Conservation (phyloP, 2,113 vertebrate genomes). For the Perognathus longimembris region DNA sequence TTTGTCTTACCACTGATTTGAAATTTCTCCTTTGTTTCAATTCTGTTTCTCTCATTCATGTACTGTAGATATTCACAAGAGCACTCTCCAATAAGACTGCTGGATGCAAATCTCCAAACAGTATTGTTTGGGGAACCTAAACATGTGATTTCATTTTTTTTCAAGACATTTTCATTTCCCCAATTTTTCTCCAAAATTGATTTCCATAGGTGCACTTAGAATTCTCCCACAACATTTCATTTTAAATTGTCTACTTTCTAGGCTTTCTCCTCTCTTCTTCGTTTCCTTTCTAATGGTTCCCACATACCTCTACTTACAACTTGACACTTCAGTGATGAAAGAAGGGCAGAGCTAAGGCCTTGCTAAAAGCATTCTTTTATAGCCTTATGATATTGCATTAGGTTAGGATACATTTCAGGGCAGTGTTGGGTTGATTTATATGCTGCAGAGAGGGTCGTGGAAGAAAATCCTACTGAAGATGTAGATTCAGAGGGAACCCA, state of each 20-base stretch:
- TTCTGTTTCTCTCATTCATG: neutral
- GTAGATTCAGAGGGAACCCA: slow-evolving; percentile 33
- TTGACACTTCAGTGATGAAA: slow-evolving; percentile 70
- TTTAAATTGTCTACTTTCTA: slow-evolving; percentile 64
- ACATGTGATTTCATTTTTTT: slow-evolving; percentile 42
- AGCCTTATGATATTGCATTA: slow-evolving; percentile 66
- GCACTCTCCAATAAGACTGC: neutral
- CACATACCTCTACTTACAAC: slow-evolving; percentile 64
- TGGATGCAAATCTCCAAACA: neutral
- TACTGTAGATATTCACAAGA: neutral
- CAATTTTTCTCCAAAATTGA: slow-evolving; percentile 48
- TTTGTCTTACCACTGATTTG: too few relatives aligned
- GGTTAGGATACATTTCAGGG: slow-evolving; percentile 43
- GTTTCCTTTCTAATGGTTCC: slow-evolving; percentile 55
- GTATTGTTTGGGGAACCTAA: neutral
- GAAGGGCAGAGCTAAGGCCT: slow-evolving; percentile 57
- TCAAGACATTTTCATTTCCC: slow-evolving; percentile 39
- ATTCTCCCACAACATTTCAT: slow-evolving; percentile 56
- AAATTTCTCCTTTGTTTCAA: neutral
- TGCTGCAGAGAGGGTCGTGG: slow-evolving; percentile 45
- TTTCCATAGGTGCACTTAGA: slow-evolving; percentile 6
- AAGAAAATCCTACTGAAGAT: slow-evolving; percentile 67
- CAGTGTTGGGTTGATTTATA: slow-evolving; percentile 69
- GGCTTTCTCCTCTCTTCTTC: slow-evolving; percentile 41
- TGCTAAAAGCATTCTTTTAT: slow-evolving; percentile 74